Conservation (phyloP, 2,888 invertebrate genomes). For the Cheilosia impressa region DNA sequence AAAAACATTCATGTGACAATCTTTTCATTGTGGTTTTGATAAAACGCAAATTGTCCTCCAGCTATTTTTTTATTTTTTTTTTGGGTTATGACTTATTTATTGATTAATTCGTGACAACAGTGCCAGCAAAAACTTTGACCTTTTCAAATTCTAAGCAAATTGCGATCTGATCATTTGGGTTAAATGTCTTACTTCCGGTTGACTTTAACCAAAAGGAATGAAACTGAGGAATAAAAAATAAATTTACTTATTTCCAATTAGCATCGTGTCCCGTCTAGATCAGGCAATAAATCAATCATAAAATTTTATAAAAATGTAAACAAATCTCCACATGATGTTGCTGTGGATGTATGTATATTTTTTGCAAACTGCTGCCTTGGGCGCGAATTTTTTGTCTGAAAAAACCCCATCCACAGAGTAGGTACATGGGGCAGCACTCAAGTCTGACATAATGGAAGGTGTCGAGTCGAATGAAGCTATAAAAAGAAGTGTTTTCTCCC, state of each 20-base stretch:
- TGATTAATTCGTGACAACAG: no score
- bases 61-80: no score
- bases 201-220: neutral
- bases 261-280: constrained; percentile 10
- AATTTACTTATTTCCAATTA: constrained; percentile 15
- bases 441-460: constrained; percentile 30
- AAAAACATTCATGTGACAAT: constrained; percentile 15
- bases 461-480: neutral
- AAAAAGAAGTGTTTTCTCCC: constrained; percentile 38
- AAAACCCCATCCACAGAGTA: constrained; percentile 1
- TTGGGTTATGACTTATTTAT: neutral
- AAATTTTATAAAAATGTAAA: constrained; percentile 1
- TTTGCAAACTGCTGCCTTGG: neutral
- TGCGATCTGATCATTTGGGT: neutral
- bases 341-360: neutral
- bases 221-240: neutral
- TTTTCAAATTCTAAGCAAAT: neutral
- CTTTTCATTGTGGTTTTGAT: constrained; percentile 10
- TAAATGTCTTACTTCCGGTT: constrained; percentile 7
- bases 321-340: constrained; percentile 2
- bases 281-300: constrained; percentile 30
- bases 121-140: constrained; percentile 18
- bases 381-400: neutral
- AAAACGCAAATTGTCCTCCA: neutral
- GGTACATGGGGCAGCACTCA: constrained; percentile 19